Evolutionary conservation across 2,888 invertebrate genomes (phyloP), one percentile per base, ranked within the genome.

Genomic region (Coronaproctus castanopsis): DNA sequence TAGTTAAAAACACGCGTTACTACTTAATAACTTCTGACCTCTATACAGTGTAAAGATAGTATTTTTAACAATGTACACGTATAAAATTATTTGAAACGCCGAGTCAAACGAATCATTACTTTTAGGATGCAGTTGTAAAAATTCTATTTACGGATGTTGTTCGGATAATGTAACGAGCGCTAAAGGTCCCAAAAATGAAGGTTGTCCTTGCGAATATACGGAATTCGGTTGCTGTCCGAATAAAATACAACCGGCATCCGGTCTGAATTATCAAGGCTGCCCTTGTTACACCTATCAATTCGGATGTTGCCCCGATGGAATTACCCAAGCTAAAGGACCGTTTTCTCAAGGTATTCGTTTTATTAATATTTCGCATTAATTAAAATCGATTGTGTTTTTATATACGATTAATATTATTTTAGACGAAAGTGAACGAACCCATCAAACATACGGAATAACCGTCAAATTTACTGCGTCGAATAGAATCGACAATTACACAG

Each of bases 241-340:
- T 71, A 80, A 81, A 69, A 79, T 73, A 61, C 80, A 87, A 18
- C 78, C 81, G 56, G 88, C 95, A 0, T 70, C 73, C 24, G 93
- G 92, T 10, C 80, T 84, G 0, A 79, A 85, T 64, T 82, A 77
- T 67, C 79, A 83, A 66, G 95, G 92, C 14, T 96, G 95, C 69
- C 76, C 79, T 0, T 90, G 90, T 68, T 79, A 83, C 68, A 85
- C 89, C 0, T 85, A 81, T 74, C 87, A 90, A 69, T 90, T 88
- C 69, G 91, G 92, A 1, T 93, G 93, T 69, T 93, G 93, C 68
- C 80, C 84, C 0, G 89, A 92, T 73, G 90, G 90, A 0, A 72
- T 82, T 62, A 82, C 82, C 0, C 71, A 77, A 57, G 87, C 90
- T 2, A 79, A 78, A 68, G 92, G 93, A 62, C 79, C 81, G 1